These are phyloP conservation scores for Florisuga fusca DNA, from an alignment of 2,797 vertebrate species.

Conservation along the genomic window DNA sequence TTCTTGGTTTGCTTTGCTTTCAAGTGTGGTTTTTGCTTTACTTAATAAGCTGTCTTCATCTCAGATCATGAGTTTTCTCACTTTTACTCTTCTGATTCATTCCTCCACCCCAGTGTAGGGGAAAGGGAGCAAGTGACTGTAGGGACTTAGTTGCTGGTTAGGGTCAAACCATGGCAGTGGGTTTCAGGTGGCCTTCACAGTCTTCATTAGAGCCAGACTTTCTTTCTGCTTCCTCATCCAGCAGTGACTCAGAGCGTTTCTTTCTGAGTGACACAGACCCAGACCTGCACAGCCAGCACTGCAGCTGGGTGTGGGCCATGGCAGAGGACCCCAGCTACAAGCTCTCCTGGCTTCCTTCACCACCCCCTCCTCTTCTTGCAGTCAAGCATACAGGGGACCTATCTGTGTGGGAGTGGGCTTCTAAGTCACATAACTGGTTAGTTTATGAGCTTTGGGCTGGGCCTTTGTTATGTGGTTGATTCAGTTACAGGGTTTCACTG, in stretches of 20 bases:
- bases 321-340: neutral
- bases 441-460: neutral
- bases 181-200: neutral
- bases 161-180: too few relatives aligned
- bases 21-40: too few relatives aligned
- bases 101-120: too few relatives aligned
- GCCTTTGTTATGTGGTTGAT: neutral
- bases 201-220: too few relatives aligned
- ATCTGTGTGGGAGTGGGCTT: neutral
- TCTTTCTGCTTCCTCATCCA: neutral
- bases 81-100: too few relatives aligned
- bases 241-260: neutral
- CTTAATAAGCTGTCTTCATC: too few relatives aligned
- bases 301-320: accelerated
- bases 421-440: neutral
- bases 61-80: too few relatives aligned
- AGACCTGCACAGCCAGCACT: neutral
- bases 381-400: neutral
- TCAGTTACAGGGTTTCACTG: neutral
- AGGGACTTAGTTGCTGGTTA: too few relatives aligned
- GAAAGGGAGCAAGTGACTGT: too few relatives aligned
- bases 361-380: neutral
- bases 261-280: neutral
- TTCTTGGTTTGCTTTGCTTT: too few relatives aligned
- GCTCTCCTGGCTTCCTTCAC: neutral